Conservation (phyloP, 2,888 invertebrate species). For the Pecten maximus region DNA sequence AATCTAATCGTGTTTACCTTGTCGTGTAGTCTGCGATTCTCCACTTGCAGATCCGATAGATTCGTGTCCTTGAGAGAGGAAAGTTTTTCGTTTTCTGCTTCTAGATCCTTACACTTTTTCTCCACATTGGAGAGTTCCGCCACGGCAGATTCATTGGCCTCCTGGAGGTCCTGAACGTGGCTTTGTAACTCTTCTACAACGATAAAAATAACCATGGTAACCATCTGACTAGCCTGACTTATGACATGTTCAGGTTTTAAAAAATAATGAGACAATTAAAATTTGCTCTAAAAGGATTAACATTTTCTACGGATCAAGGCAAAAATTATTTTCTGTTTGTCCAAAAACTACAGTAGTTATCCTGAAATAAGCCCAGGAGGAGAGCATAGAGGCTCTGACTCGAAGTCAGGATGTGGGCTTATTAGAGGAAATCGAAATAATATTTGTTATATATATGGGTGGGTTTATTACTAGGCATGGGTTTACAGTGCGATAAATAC, state of each 20-base stretch:
- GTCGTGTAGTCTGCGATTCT: slow-evolving; percentile 67
- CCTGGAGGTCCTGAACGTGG: slow-evolving; percentile 78
- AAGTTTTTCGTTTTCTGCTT: slow-evolving; percentile 71
- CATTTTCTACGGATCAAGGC: not conserved
- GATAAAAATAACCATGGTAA: slow-evolving; percentile 35
- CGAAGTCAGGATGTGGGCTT: no score
- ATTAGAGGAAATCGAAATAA: no score
- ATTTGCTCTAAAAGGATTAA: no score
- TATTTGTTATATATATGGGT: no score
- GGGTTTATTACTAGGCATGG: no score
- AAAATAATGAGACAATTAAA: not conserved
- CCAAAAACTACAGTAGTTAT: no score
- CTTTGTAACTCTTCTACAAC: slow-evolving; percentile 77
- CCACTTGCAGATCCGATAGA: slow-evolving; percentile 65
- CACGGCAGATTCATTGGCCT: slow-evolving; percentile 75
- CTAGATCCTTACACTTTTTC: slow-evolving; percentile 67
- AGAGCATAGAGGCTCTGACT: no score
- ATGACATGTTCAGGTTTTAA: not conserved
- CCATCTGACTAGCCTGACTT: not conserved
- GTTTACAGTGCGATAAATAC: not conserved
- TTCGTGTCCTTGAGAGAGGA: slow-evolving; percentile 52
- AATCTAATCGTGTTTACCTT: slow-evolving; percentile 59
- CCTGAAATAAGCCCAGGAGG: no score
- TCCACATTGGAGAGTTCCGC: slow-evolving; percentile 68
- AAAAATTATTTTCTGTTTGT: not conserved